Percentiles rank a stretch among this genome's conserved stretches.
Evolutionary conservation across 1,140 invertebrate species (phyloP).

Genomic region (Macrotrachela quadricornifera): DNA sequence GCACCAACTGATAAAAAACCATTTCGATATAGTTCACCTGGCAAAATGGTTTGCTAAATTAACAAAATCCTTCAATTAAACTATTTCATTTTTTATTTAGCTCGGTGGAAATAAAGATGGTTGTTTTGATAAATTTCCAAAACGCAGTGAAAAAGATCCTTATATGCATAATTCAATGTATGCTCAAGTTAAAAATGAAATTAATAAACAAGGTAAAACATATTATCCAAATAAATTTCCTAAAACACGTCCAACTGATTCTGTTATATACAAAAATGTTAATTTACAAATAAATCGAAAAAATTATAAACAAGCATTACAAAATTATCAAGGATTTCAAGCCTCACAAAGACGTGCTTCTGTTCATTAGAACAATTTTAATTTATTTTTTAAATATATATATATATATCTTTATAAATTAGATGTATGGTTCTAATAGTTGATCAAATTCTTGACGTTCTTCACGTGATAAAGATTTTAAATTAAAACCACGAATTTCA

Average conservation of each 20-base stretch:
- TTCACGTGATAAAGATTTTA: constrained; percentile 1
- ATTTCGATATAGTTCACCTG: constrained; percentile 25
- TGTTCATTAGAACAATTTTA: too few relatives aligned
- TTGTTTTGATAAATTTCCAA: constrained; percentile 26
- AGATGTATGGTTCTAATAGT: too few relatives aligned
- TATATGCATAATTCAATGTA: not conserved
- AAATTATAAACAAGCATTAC: too few relatives aligned
- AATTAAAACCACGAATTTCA: constrained; percentile 4
- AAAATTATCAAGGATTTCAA: too few relatives aligned
- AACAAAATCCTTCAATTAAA: not conserved
- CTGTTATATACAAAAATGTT: constrained; percentile 25
- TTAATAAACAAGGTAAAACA: constrained; percentile 24
- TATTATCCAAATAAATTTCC: constrained; percentile 24
- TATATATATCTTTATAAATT: too few relatives aligned
- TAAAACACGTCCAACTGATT: constrained; percentile 20
- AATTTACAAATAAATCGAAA: too few relatives aligned
- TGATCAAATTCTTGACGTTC: not conserved
- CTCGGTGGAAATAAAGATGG: constrained; percentile 25
- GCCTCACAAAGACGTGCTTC: too few relatives aligned
- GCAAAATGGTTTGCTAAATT: constrained; percentile 17
- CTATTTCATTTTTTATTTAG: constrained; percentile 12
- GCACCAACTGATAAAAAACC: constrained; percentile 14
- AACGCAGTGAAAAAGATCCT: constrained; percentile 13
- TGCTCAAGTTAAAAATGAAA: constrained; percentile 15
- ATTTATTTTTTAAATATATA: too few relatives aligned